Percentiles rank a stretch among this genome's conserved stretches.
Conservation (phyloP, 53 echinoderm and acorn worm species). For the Paelopatides confundens region DNA sequence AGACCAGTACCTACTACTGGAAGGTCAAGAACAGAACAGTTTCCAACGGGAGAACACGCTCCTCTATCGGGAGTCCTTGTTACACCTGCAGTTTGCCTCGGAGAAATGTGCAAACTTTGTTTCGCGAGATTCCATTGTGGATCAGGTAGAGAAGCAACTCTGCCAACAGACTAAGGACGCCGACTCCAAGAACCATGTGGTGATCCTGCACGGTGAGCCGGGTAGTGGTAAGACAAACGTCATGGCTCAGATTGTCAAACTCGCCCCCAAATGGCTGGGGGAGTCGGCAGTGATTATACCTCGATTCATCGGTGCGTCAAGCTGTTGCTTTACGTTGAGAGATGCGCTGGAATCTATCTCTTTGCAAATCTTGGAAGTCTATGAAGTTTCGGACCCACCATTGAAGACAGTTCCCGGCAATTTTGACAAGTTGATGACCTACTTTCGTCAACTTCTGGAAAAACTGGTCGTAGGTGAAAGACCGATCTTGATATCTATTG, state of each 20-base stretch:
- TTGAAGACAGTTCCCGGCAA: slow-evolving; percentile 83
- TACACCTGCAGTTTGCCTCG: slow-evolving; percentile 83
- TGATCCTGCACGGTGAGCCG: slow-evolving; percentile 87
- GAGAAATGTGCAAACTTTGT: slow-evolving; percentile 76
- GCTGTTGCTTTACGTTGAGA: slow-evolving; percentile 80
- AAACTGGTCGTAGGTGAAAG: slow-evolving; percentile 76
- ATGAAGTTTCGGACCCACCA: slow-evolving; percentile 64
- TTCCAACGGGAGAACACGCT: slow-evolving; percentile 68
- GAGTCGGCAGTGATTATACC: slow-evolving; percentile 78
- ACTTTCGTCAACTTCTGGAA: slow-evolving; percentile 84
- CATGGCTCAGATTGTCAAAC: slow-evolving; percentile 69
- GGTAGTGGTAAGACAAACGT: slow-evolving; percentile 96
- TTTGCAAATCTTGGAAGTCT: slow-evolving; percentile 87
- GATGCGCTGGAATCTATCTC: slow-evolving; percentile 87
- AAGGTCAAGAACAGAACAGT: slow-evolving; percentile 78
- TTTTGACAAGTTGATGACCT: slow-evolving; percentile 72
- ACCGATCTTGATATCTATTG: slow-evolving; percentile 86
- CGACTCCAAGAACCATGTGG: slow-evolving; percentile 73
- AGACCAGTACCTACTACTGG: slow-evolving; percentile 79
- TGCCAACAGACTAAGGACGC: slow-evolving; percentile 61
- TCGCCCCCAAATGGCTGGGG: slow-evolving; percentile 90
- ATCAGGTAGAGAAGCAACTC: slow-evolving; percentile 88
- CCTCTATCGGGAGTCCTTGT: slow-evolving; percentile 77
- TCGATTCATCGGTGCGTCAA: slow-evolving; percentile 83
- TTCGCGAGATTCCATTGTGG: slow-evolving; percentile 85